Evolutionary conservation across 2,888 invertebrate genomes (phyloP), one percentile per base, ranked within the genome.

Genomic region (Diarsia brunnea): DNA sequence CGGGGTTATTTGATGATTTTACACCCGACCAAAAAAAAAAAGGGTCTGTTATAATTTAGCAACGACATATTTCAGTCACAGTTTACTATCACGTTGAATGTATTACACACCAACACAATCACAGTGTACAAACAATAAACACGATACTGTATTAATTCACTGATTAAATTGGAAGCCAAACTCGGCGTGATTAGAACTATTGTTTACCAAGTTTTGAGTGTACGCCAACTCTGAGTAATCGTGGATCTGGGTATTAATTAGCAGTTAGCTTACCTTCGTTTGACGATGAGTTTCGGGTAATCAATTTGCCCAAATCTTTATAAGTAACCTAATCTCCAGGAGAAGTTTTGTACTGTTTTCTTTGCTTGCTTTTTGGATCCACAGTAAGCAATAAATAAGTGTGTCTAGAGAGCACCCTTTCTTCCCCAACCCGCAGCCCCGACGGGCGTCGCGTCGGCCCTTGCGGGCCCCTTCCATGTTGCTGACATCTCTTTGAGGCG

Each of bases 131-230:
- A 72, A 72, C 65, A 82, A 78, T 78, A 72, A 77, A 58, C 55
- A 58, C 16, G 49, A 53, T 66, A 27, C 43, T 64, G n/a, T 12
- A 82, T 82, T 82, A 71, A 71, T 70, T 82, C 49, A 55, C 12
- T 24, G 64, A 72, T 78, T 72, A 82, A 66, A 68, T 51, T 61
- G 45, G 60, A 66, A 55, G 38, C 78, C 73, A 51, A 49, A 73
- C 43, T 73, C 45, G 61, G 38, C 45, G 65, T 61, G 60, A 71
- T 82, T 69, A 63, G n/a, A 51, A 69, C 78, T 24, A 81, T 81
- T 78, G 84, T 83, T 67, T 53, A 60, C 69, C 12, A 73, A 63
- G 55, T 49, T 73, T 14, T 69, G 73, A 67, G 73, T 61, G 55
- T 31, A 70, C 14, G 84, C 73, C 72, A 60, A 70, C 73, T 63